Evolutionary conservation across 2,113 vertebrate species (phyloP).

Genomic region (Sturnira hondurensis): DNA sequence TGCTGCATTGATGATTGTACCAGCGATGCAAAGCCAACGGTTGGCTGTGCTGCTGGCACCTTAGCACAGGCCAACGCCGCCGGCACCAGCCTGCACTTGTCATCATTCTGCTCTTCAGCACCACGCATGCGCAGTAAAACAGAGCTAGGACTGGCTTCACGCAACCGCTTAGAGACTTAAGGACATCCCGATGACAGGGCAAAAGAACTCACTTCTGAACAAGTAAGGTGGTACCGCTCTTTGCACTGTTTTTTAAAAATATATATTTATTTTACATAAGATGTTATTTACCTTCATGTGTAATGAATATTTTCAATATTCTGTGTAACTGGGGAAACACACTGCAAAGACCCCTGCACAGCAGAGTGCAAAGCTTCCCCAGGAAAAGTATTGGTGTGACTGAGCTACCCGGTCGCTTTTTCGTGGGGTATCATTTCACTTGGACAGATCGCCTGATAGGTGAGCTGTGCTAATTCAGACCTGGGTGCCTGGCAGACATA

Average conservation of each 20-base stretch:
- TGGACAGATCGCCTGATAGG: not conserved
- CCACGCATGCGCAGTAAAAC: fast-evolving
- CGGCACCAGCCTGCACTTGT: not conserved
- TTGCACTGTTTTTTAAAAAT: not conserved
- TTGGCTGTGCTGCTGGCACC: too few relatives aligned
- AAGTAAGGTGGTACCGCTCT: not conserved
- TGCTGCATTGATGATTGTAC: not conserved
- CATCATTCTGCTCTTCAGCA: fast-evolving
- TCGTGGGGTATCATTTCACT: not conserved
- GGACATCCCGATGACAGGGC: not conserved
- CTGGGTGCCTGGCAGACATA: not conserved
- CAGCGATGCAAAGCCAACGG: not conserved
- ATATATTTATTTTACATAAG: not conserved
- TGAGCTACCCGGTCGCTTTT: not conserved
- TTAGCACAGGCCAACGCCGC: not conserved
- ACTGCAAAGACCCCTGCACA: too few relatives aligned
- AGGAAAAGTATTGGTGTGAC: not conserved
- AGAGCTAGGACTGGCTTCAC: not conserved
- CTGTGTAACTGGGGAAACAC: not conserved
- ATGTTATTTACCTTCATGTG: not conserved
- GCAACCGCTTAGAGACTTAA: not conserved
- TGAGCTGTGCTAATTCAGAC: not conserved
- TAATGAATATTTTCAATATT: not conserved
- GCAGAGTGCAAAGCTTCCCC: not conserved
- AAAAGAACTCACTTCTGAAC: not conserved